Base-by-base conservation (phyloP, 2,113 vertebrate species). In the Triplophysa tibetana region DNA sequence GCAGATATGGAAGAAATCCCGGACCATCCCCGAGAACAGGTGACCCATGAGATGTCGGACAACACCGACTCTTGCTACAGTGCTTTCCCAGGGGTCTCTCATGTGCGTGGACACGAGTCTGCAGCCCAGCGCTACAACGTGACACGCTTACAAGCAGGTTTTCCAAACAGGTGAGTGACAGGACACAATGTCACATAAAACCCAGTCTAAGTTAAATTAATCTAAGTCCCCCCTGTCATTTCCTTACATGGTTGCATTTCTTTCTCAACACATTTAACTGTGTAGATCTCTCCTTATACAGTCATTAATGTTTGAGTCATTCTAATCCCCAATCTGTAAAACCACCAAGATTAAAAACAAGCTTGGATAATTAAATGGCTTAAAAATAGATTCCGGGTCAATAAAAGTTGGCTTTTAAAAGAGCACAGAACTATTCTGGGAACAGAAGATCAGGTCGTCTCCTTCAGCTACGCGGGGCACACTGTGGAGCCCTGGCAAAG, bases 61-160 rank as follows among this genome's bases (percentile, higher is more conserved):
- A 87, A 89, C 52, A 76, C 80, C 26, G 84, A 86, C 1, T 67
- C 54, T n/a, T 1, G 26, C 29, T 19, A 64, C 0, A 23, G 21
- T 29, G 17, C 66, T 78, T 45, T 6, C 70, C 58, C 43, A 14
- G 2, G n/a, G 17, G 82, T 83, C 81, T 65, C 89, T 24, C 91
- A 91, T 4, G 80, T 83, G 41, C 75, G 69, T n/a, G 83, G 90
- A 29, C 91, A 94, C 67, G 92, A 95, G 90, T 95, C 93, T 24
- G 94, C 93, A 16, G 94, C 95, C n/a, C 95, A 95, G 89, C 81
- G 95, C 66, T 94, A 94, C 90, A 95, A 85, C 19, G 94, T 94
- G 72, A 95, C 92, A 11, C 91, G 94, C 60, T 92, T 94, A 75
- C 94, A 94, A 87, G 95, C 94, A 2, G 93, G 94, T 65, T 88